Evolutionary conservation across 2,888 invertebrate genomes (phyloP).

Genomic region (Eumacrocentrus americanus): DNA sequence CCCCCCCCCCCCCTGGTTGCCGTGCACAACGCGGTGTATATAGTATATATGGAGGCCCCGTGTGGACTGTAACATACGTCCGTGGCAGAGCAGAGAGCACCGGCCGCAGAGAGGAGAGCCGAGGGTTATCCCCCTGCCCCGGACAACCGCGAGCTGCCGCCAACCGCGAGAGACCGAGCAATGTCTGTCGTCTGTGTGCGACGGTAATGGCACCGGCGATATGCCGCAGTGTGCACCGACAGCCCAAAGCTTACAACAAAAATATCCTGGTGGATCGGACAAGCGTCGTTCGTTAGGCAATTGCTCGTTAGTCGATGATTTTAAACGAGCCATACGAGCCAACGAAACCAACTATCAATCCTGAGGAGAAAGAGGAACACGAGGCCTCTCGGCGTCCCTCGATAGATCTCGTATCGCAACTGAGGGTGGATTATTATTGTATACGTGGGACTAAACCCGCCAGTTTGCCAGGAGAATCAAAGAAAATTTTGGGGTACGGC

Average conservation of each 20-base stretch:
- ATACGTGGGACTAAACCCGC: background rate
- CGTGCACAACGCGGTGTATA: slow-evolving; percentile 25
- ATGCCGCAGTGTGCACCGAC: slow-evolving; percentile 10
- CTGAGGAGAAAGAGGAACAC: background rate
- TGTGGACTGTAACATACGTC: slow-evolving; percentile 28
- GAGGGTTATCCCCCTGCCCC: slow-evolving; percentile 11
- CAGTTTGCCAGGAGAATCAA: background rate
- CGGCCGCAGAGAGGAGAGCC: slow-evolving; percentile 13
- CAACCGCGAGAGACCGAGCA: background rate
- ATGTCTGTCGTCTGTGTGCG: slow-evolving; percentile 15
- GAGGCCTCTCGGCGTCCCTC: no score
- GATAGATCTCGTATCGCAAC: background rate
- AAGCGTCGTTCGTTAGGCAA: slow-evolving; percentile 28
- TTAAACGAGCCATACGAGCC: no score
- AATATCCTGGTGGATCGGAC: slow-evolving; percentile 21
- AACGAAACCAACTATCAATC: no score
- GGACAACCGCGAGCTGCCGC: slow-evolving; percentile 11
- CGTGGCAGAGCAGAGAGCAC: slow-evolving; percentile 21
- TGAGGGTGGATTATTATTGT: background rate
- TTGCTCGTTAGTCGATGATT: slow-evolving; percentile 26
- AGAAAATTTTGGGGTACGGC: slow-evolving; percentile 6
- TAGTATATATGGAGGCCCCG: slow-evolving; percentile 11
- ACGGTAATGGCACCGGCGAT: slow-evolving; percentile 16
- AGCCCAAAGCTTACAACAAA: slow-evolving; percentile 14
- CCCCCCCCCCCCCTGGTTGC: slow-evolving; percentile 13